Percentiles rank a stretch among this genome's conserved stretches.
Evolutionary conservation across 2,888 invertebrate species (phyloP).

Genomic region (Patella depressa): DNA sequence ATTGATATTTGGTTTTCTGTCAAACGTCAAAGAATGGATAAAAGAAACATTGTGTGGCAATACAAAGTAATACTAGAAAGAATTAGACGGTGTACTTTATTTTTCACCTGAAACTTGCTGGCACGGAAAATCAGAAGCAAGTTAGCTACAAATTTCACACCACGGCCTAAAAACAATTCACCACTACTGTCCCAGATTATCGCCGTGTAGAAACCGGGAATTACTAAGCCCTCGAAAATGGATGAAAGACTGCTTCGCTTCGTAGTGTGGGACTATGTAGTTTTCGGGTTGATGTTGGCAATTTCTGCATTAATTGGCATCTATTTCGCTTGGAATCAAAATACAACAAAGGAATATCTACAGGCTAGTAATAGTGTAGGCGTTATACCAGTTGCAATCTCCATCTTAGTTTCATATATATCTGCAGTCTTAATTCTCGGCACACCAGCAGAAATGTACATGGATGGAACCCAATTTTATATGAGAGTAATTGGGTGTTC

Average conservation of each 20-base stretch:
- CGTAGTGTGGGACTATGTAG: conserved; percentile 54
- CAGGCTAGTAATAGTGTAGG: conserved; percentile 62
- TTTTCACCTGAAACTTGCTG: too few species aligned
- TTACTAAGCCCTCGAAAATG: conserved; percentile 14
- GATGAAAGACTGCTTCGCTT: conserved; percentile 33
- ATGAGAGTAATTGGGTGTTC: conserved; percentile 36
- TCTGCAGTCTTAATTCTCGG: conserved; percentile 66
- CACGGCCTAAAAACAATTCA: too few species aligned
- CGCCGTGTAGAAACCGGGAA: too few species aligned
- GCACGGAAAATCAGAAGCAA: too few species aligned
- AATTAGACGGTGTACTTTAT: too few species aligned
- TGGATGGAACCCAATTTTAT: conserved; percentile 56
- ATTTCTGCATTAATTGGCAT: conserved; percentile 60
- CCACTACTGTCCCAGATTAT: too few species aligned
- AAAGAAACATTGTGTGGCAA: too few species aligned
- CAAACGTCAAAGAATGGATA: too few species aligned
- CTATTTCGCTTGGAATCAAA: conserved; percentile 51
- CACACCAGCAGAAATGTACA: conserved; percentile 64
- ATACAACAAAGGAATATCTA: conserved; percentile 56
- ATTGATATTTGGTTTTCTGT: too few species aligned
- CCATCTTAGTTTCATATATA: conserved; percentile 66
- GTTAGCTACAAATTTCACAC: too few species aligned
- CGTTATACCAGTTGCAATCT: conserved; percentile 60
- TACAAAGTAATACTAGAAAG: too few species aligned
- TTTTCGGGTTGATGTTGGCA: conserved; percentile 51